Conservation (phyloP, 1,140 invertebrate species). For the Mylabris phalerata region DNA sequence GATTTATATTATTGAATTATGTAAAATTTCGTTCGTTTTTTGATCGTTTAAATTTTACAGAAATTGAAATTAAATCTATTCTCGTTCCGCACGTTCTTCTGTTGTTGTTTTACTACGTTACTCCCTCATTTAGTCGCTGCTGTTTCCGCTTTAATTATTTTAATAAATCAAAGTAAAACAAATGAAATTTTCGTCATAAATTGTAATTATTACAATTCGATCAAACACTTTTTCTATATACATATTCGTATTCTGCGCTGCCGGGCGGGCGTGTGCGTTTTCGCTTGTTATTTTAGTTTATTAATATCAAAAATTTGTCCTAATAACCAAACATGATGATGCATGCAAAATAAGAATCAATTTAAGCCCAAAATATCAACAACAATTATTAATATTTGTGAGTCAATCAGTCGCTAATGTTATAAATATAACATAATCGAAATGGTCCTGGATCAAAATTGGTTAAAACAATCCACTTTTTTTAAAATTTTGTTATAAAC, state of each 20-base stretch:
- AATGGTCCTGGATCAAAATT: slow-evolving; percentile 14
- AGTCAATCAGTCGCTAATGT: no score
- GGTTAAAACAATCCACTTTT: slow-evolving; percentile 16
- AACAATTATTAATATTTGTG: no score
- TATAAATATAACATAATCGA: slow-evolving; percentile 10
- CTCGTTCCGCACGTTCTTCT: no score
- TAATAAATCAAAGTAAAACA: slow-evolving; percentile 17
- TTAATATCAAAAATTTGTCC: neutral
- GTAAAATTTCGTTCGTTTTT: no score
- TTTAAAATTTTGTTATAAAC: slow-evolving; percentile 6
- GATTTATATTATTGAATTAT: no score
- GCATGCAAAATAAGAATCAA: slow-evolving; percentile 1
- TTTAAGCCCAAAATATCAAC: neutral
- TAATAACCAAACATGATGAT: slow-evolving; percentile 9
- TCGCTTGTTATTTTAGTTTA: slow-evolving; percentile 9
- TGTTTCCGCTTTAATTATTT: neutral
- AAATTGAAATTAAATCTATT: no score
- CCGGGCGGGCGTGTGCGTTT: slow-evolving; percentile 31
- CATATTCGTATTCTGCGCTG: slow-evolving; percentile 34
- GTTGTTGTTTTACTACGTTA: neutral
- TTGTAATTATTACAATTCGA: slow-evolving; percentile 38
- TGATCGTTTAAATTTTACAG: no score
- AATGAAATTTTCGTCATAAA: slow-evolving; percentile 27
- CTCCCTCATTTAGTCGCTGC: slow-evolving; percentile 9
- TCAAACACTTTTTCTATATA: slow-evolving; percentile 37